These are phyloP conservation scores for Drosophila kanapiae DNA, from an alignment of 1,140 invertebrate genomes.

Conservation along the genomic window DNA sequence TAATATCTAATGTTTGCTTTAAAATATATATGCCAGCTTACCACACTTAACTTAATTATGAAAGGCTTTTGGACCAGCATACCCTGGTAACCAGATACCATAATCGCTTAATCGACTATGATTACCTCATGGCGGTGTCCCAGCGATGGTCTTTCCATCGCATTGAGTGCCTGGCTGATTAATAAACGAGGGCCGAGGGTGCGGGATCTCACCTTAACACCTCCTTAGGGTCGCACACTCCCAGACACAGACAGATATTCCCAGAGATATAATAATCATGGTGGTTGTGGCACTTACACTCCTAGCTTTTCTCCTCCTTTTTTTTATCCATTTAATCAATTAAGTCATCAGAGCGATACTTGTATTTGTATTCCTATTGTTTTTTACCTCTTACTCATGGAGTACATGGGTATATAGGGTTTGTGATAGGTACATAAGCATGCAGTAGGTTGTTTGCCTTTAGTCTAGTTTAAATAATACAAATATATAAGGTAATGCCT, in stretches of 20 bases:
- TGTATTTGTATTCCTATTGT: slow-evolving; percentile 54
- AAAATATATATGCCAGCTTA: not conserved
- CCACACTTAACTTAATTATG: slow-evolving; percentile 15
- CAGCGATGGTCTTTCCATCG: slow-evolving; percentile 28
- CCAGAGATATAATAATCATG: slow-evolving; percentile 35
- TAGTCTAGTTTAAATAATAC: too few relatives aligned
- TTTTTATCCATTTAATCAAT: slow-evolving; percentile 69
- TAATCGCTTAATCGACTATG: slow-evolving; percentile 39
- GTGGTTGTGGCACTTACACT: slow-evolving; percentile 39
- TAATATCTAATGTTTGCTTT: too few relatives aligned
- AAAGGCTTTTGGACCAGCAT: slow-evolving; percentile 44
- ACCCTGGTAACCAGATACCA: slow-evolving; percentile 47
- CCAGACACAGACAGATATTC: slow-evolving; percentile 33
- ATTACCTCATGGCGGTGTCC: slow-evolving; percentile 44
- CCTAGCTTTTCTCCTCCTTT: slow-evolving; percentile 32
- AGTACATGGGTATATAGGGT: not conserved
- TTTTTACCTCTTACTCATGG: not conserved
- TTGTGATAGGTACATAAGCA: too few relatives aligned
- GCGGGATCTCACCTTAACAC: slow-evolving; percentile 57
- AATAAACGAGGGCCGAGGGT: slow-evolving; percentile 27
- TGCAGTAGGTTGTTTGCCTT: too few relatives aligned
- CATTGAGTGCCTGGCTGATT: slow-evolving; percentile 42
- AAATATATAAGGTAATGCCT: too few relatives aligned
- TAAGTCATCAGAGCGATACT: slow-evolving; percentile 61
- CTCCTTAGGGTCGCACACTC: slow-evolving; percentile 53